Percentiles rank a stretch among this genome's conserved stretches.
phyloP scores from a whole-genome alignment of 23 tunicate genomes.

The Ciona savignyi region DNA sequence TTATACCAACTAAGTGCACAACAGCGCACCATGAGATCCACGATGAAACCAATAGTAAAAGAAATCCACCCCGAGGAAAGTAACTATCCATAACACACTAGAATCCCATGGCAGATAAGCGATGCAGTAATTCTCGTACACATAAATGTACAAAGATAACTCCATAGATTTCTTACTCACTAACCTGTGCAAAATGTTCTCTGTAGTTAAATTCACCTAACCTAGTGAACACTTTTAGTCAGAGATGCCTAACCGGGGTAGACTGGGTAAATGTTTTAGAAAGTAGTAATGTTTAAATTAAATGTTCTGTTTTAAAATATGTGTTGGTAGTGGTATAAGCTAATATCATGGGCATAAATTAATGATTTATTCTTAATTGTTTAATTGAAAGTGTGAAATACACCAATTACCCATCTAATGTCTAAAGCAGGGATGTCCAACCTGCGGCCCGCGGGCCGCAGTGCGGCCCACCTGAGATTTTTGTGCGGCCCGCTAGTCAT shows the following conservation, averaged over 20 bases:
- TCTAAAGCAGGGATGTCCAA: too few relatives aligned
- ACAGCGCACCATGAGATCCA: conserved; percentile 63
- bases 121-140: conserved; percentile 45
- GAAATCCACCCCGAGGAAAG: conserved; percentile 67
- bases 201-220: background rate
- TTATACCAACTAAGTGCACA: too few relatives aligned
- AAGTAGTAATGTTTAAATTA: background rate
- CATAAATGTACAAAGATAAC: conserved; percentile 40
- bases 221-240: background rate
- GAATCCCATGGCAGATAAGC: conserved; percentile 74
- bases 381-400: too few relatives aligned
- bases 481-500: too few relatives aligned
- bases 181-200: conserved; percentile 17
- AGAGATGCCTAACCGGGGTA: too few relatives aligned
- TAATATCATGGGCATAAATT: too few relatives aligned
- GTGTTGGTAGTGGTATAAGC: too few relatives aligned
- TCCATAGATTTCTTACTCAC: conserved; percentile 35
- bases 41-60: conserved; percentile 87
- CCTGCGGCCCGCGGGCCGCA: too few relatives aligned
- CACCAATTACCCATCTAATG: too few relatives aligned
- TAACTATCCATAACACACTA: conserved; percentile 40
- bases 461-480: too few relatives aligned
- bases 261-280: too few relatives aligned
- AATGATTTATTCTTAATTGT: too few relatives aligned
- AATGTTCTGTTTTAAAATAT: background rate